These are phyloP conservation scores for Microchrysa polita DNA, from an alignment of 2,888 invertebrate species.

Conservation along the genomic window DNA sequence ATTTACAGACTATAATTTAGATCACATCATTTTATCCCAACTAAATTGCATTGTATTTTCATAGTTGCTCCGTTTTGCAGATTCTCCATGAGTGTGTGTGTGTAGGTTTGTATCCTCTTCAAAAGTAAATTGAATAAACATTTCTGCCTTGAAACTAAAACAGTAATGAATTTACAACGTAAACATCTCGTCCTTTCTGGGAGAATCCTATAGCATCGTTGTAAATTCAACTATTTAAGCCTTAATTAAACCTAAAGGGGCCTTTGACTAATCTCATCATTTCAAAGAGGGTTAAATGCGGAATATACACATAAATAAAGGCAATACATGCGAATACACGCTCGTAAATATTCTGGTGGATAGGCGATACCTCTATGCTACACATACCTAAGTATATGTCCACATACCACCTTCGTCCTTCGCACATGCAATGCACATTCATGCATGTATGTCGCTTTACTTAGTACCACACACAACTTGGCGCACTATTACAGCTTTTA, in stretches of 20 bases:
- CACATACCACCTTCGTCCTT: no score
- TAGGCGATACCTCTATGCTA: no score
- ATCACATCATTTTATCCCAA: background rate
- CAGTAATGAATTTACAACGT: conserved; percentile 14
- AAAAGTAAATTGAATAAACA: conserved; percentile 6
- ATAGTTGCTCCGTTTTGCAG: no score
- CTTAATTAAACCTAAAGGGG: conserved; percentile 23
- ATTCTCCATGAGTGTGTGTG: no score
- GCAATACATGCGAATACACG: conserved; percentile 5
- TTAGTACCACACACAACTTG: no score
- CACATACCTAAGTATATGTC: no score
- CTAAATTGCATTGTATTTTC: conserved; percentile 11
- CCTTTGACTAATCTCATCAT: conserved; percentile 22
- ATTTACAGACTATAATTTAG: no score
- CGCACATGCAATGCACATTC: background rate
- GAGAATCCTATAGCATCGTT: conserved; percentile 18
- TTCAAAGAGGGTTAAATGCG: conserved; percentile 7
- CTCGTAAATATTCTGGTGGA: background rate
- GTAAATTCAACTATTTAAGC: conserved; percentile 5
- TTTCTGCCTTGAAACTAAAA: conserved; percentile 11
- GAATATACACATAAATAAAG: background rate
- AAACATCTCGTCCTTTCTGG: background rate
- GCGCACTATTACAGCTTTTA: conserved; percentile 2
- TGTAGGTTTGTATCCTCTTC: background rate
- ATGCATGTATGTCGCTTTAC: background rate